Evolutionary conservation across 1,140 invertebrate species (phyloP).

Genomic region (Orchestia grillus): DNA sequence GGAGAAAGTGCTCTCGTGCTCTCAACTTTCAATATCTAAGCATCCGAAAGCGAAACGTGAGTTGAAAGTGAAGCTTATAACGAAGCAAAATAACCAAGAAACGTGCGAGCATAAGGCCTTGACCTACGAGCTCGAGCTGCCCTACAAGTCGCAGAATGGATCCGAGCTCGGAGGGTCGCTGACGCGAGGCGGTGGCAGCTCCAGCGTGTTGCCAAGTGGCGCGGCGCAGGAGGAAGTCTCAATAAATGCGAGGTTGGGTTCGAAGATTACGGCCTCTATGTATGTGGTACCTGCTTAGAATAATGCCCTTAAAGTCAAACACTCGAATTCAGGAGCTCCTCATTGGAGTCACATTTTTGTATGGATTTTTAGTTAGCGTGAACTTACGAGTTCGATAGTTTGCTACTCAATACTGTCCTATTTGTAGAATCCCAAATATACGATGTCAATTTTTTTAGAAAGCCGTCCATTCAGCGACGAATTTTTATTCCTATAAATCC

Average conservation of each 20-base stretch:
- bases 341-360: not conserved
- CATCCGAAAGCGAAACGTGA: not conserved
- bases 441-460: not conserved
- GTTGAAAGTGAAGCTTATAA: not conserved
- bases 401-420: not conserved
- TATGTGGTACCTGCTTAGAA: not conserved
- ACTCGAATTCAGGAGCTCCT: not conserved
- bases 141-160: not conserved
- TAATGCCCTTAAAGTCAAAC: not conserved
- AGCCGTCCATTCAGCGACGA: not conserved
- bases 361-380: not conserved
- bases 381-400: not conserved
- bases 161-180: not conserved
- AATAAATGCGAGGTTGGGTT: not conserved
- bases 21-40: not conserved
- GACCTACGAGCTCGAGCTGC: not conserved
- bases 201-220: not conserved
- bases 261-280: not conserved
- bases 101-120: not conserved
- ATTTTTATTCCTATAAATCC: not conserved
- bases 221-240: not conserved
- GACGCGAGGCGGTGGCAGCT: not conserved
- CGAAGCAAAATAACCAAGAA: not conserved
- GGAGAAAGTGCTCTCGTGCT: not conserved
- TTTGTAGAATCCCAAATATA: not conserved